Evolutionary conservation across 2,888 invertebrate species (phyloP), one percentile per base, ranked within the genome.

Genomic region (Neoscelio sp.): DNA sequence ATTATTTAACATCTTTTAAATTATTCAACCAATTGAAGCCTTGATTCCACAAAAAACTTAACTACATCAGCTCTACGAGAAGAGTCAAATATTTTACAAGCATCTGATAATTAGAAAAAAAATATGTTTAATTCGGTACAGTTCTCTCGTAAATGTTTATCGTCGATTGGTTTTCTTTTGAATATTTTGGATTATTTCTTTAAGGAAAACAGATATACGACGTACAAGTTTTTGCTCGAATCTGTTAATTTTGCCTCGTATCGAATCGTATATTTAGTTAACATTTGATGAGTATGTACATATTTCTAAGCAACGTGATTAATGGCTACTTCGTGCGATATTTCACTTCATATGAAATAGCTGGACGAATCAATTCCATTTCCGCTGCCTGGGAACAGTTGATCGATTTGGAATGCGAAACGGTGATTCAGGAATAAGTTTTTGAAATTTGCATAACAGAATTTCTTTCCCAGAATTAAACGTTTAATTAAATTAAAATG

Each of bases 321-420:
- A 42, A 58, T 58, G 15, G 12, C 17, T 26, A 13, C 12, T 42
- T 40, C 13, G 7, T 26, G 6, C 1, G 10, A 42, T 18, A 18
- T 28, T 58, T 58, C 2, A 15, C 18, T 12, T 30, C 2, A 10
- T 28, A 58, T 7, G 15, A 58, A 58, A 18, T 30, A 30, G 44
- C 26, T 18, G 18, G 30, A 58, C 18, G 58, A 58, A 58, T 58
- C 30, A 58, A 58, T 58, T 58, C 44, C 42, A 28, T 13, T 40
- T 26, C 13, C 8, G 20, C 38, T 23, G 38, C 13, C 54, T 54
- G 17, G 33, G 2, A 54, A 35, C 35, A 20, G 52, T 54, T 54
- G 52, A 54, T 54, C 54, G 40, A 40, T 40, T 38, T 10, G 23
- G 56, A 56, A 56, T 58, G 40, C 28, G 56, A 28, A 42, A 15